phyloP scores from a whole-genome alignment of 1,140 invertebrate genomes.

The Holcopasites calliopsidis region DNA sequence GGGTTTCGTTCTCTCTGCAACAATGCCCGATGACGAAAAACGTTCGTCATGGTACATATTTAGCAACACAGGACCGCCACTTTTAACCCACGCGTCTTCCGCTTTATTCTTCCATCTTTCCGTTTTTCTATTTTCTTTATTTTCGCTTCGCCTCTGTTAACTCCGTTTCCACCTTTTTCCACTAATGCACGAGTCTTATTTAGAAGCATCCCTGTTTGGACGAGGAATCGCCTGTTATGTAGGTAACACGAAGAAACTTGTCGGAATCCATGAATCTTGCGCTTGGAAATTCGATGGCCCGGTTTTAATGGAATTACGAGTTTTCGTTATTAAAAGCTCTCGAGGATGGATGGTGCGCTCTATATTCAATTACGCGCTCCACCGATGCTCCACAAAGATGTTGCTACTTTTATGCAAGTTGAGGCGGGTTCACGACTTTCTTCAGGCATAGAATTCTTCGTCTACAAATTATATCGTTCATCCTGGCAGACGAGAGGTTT shows the following conservation, averaged over 20 bases:
- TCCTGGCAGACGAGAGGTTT: background rate
- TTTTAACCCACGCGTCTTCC: slow-evolving; percentile 20
- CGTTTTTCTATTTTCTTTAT: background rate
- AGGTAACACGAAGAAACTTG: too few species aligned
- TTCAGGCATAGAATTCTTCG: background rate
- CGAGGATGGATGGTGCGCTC: background rate
- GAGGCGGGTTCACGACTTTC: background rate
- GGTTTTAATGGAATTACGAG: background rate
- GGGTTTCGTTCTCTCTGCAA: slow-evolving; percentile 64
- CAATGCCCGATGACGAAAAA: slow-evolving; percentile 70
- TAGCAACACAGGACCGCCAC: slow-evolving; percentile 59
- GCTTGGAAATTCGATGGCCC: background rate
- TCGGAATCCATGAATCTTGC: background rate
- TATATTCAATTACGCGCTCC: background rate
- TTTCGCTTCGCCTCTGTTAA: background rate
- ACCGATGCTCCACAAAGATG: background rate
- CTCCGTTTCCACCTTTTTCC: background rate
- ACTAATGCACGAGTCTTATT: background rate
- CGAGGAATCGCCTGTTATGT: background rate
- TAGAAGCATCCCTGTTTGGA: background rate
- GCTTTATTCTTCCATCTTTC: background rate
- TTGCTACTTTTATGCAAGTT: background rate
- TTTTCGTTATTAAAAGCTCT: background rate
- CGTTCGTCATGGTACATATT: slow-evolving; percentile 66
- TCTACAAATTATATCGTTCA: background rate